A percentile compares a stretch with the other conserved stretches of the same genome.
phyloP scores from a whole-genome alignment of 2,113 vertebrate genomes.

The Okapia johnstoni region DNA sequence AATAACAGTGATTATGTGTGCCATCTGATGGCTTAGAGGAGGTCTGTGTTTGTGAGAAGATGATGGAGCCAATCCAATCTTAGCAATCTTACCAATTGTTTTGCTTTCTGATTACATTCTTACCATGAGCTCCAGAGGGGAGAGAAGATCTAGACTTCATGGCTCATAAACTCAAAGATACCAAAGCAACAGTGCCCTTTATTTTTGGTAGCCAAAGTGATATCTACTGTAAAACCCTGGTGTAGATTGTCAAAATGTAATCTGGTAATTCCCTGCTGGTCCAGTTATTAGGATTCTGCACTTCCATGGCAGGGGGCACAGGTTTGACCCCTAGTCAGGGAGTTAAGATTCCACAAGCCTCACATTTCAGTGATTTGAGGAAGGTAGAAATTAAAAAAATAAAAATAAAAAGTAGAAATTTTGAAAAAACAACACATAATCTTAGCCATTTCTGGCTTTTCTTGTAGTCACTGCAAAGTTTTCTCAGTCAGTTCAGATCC shows the following conservation, averaged over 20 bases:
- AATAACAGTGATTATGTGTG: neutral
- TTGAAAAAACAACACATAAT: neutral
- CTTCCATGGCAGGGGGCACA: neutral
- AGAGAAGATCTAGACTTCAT: neutral
- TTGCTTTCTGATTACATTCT: neutral
- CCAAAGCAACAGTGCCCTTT: neutral
- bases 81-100: neutral
- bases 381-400: neutral
- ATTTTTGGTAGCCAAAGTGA: neutral
- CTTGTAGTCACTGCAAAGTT: neutral
- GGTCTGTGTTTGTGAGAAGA: neutral
- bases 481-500: neutral
- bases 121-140: neutral
- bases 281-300: neutral
- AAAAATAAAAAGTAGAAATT: neutral
- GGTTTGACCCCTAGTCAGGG: neutral
- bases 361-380: neutral
- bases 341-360: neutral
- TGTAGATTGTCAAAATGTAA: neutral
- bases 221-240: neutral
- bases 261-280: neutral
- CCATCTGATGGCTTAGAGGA: neutral
- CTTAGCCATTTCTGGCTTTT: neutral
- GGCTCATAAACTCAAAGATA: neutral
- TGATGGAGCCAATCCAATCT: neutral